Evolutionary conservation across 2,888 invertebrate genomes (phyloP), one percentile per base, ranked within the genome.

Genomic region (Dicyrtoma fusca): DNA sequence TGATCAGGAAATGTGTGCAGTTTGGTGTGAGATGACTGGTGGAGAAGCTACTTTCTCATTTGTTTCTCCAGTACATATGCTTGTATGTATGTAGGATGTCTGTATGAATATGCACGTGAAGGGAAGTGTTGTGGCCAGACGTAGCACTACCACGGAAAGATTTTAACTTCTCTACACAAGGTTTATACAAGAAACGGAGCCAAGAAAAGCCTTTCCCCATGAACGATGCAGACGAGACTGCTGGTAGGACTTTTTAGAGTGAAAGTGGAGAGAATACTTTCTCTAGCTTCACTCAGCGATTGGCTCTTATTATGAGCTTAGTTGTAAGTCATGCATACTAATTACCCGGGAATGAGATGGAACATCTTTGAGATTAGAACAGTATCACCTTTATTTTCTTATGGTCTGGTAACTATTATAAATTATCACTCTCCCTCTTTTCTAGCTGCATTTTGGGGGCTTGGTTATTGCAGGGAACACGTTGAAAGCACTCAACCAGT

Each of bases 321-420:
- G 34, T 17, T 51, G 65, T 51, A 51, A 66, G 66, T 53, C 66
- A 66, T 66, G 66, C 66, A 66, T 66, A 66, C 66, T 66, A 66
- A 66, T 66, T 66, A 66, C 53, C 42, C 19, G 42, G 66, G 66
- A 66, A 53, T 53, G 66, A 66, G 55, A 55, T 53, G 66, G 66
- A 42, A 55, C 49, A 42, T 55, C 42, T 55, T 49, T n/a, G 66
- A 66, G 66, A 66, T 66, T 66, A 66, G 25, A 53, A 53, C 34
- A 66, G 34, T 66, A 53, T 51, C 66, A 66, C 66, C 49, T 66
- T 66, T 66, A 66, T 66, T 66, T 66, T 53, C 66, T 25, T 66
- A 53, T 66, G 53, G 25, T 66, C 17, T 49, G 51, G 26, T 66
- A 66, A 66, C 66, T 53, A 34, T 66, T 66, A 66, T 66, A 66